Conservation (phyloP, 2,113 vertebrate species). For the Lagopus leucura region DNA sequence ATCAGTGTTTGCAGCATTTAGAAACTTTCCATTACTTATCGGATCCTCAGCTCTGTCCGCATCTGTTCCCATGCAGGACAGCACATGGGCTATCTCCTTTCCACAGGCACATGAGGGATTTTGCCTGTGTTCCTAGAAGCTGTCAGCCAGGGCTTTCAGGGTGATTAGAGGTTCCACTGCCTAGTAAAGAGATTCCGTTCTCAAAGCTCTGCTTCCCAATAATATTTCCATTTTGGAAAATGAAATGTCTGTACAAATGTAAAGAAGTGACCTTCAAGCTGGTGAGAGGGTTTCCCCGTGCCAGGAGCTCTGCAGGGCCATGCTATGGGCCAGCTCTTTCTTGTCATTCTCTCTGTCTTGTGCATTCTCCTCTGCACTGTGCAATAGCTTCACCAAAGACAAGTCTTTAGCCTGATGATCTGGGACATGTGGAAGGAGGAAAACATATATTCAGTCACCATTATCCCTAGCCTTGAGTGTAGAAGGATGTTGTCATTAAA, state of each 20-base stretch:
- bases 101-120: background rate
- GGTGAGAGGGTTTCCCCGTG: background rate
- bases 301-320: background rate
- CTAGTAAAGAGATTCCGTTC: background rate
- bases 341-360: background rate
- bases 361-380: background rate
- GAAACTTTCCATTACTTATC: background rate
- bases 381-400: background rate
- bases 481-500: background rate
- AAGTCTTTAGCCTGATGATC: background rate
- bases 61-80: background rate
- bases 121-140: background rate
- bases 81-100: background rate
- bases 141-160: background rate
- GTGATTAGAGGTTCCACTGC: background rate
- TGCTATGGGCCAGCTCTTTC: background rate
- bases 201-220: background rate
- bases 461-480: background rate
- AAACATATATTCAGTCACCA: background rate
- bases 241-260: background rate
- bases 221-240: background rate
- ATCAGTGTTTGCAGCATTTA: background rate
- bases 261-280: background rate
- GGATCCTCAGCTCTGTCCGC: background rate
- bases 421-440: background rate